phyloP scores from a whole-genome alignment of 2,113 vertebrate species.

The Halcyon senegalensis region DNA sequence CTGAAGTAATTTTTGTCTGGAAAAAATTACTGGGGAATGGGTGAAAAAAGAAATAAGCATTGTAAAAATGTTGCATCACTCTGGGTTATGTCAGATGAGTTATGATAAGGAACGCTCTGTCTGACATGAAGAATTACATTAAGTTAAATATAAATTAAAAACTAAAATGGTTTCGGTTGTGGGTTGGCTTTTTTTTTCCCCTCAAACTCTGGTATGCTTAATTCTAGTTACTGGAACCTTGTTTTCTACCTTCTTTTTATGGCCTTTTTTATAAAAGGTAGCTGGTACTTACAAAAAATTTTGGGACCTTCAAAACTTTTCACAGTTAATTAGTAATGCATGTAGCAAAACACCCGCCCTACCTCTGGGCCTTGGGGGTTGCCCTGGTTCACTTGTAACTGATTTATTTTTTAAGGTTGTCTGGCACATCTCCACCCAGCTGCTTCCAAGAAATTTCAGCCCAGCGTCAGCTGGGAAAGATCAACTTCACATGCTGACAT shows the following conservation, averaged over 20 bases:
- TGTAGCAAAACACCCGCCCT: constrained; percentile 72
- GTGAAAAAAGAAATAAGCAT: background rate
- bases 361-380: constrained; percentile 66
- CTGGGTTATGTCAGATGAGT: constrained; percentile 33
- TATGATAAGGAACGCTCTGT: constrained; percentile 30
- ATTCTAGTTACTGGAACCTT: constrained; percentile 56
- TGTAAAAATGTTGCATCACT: constrained; percentile 38
- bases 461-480: constrained; percentile 70
- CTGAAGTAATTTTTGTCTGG: constrained; percentile 50
- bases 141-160: constrained; percentile 30
- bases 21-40: background rate
- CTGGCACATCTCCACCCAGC: constrained; percentile 71
- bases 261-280: constrained; percentile 66
- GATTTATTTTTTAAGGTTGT: constrained; percentile 74
- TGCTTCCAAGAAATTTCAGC: constrained; percentile 69
- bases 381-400: constrained; percentile 68
- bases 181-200: background rate
- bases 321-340: constrained; percentile 76
- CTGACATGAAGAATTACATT: constrained; percentile 1
- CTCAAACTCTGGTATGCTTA: background rate
- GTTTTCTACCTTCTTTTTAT: constrained; percentile 54
- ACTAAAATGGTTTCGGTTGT: background rate
- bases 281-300: constrained; percentile 62
- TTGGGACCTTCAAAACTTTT: constrained; percentile 71
- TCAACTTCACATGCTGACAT: constrained; percentile 72